These are phyloP conservation scores for Corythoichthys intestinalis DNA, from an alignment of 2,113 vertebrate species.

Conservation along the genomic window DNA sequence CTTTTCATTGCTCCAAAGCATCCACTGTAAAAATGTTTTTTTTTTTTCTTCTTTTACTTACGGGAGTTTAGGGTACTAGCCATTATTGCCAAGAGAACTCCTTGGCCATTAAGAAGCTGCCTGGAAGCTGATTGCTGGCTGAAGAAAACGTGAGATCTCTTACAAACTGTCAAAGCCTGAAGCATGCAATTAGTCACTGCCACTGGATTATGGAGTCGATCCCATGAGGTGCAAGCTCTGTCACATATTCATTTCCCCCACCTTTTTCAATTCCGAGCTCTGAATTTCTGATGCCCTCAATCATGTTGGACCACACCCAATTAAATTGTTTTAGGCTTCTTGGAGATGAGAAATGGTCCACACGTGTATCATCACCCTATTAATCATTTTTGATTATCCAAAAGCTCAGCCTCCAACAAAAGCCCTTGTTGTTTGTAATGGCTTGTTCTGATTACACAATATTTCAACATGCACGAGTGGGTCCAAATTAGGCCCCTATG, in stretches of 20 bases:
- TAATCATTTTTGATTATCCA: conserved; percentile 44
- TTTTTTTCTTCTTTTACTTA: conserved; percentile 31
- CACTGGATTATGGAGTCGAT: conserved; percentile 58
- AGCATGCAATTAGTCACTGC: conserved; percentile 60
- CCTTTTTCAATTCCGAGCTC: conserved; percentile 42
- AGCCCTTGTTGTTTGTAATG: conserved; percentile 29
- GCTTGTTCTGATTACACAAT: conserved; percentile 6
- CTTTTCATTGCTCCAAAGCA: conserved; percentile 18
- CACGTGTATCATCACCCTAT: conserved; percentile 45
- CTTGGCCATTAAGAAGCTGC: conserved; percentile 37
- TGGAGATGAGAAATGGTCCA: conserved; percentile 39
- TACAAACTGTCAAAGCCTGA: conserved; percentile 52
- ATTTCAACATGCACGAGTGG: conserved; percentile 19
- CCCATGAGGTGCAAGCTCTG: conserved; percentile 41
- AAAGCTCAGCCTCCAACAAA: conserved; percentile 35
- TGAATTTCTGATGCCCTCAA: conserved; percentile 35
- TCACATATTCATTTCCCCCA: conserved; percentile 53
- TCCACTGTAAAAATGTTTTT: conserved; percentile 33
- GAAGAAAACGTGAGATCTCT: conserved; percentile 48
- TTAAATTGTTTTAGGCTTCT: conserved; percentile 45
- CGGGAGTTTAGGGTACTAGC: not conserved
- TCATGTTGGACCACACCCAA: conserved; percentile 51
- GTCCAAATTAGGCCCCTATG: conserved; percentile 24
- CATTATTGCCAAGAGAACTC: conserved; percentile 29
- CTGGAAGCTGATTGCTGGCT: conserved; percentile 35